These are phyloP conservation scores for Pao palembangensis DNA, from an alignment of 2,113 vertebrate genomes.

Conservation along the genomic window DNA sequence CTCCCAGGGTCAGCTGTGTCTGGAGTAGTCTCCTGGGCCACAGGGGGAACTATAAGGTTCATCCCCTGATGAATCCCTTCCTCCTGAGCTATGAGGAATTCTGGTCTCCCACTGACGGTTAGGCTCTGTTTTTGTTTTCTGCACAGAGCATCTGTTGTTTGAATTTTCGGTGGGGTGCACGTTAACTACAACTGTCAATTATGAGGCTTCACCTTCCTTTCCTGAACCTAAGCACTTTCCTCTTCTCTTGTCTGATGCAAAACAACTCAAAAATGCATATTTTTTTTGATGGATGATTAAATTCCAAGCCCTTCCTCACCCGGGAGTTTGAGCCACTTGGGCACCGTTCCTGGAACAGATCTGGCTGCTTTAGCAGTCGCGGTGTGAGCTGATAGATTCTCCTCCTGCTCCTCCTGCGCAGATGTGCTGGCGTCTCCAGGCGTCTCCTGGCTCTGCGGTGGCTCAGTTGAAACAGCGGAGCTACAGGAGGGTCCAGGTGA, in stretches of 20 bases:
- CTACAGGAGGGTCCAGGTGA: constrained; percentile 40
- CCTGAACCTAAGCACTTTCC: too few relatives aligned
- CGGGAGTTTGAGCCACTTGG: constrained; percentile 80
- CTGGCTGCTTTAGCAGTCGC: constrained; percentile 36
- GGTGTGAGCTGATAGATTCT: constrained; percentile 7
- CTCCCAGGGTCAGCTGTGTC: constrained; percentile 23
- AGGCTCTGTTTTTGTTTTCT: too few relatives aligned
- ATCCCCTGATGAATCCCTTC: constrained; percentile 38
- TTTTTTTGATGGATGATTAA: too few relatives aligned
- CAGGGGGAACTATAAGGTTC: constrained; percentile 47
- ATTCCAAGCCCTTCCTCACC: constrained; percentile 54
- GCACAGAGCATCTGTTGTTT: too few relatives aligned
- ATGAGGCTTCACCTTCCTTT: too few relatives aligned
- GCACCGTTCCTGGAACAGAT: constrained; percentile 67
- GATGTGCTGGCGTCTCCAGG: constrained; percentile 2
- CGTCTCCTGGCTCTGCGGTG: constrained; percentile 16
- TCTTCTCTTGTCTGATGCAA: too few relatives aligned
- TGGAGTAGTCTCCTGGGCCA: constrained; percentile 38
- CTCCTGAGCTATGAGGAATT: too few relatives aligned
- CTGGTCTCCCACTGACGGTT: too few relatives aligned
- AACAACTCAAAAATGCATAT: too few relatives aligned
- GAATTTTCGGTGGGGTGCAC: too few relatives aligned
- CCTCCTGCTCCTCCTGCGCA: constrained; percentile 1
- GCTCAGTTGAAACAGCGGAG: constrained; percentile 32
- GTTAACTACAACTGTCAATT: too few relatives aligned